These are phyloP conservation scores for Entomyzon cyanotis DNA, from an alignment of 2,113 vertebrate genomes.

Conservation along the genomic window DNA sequence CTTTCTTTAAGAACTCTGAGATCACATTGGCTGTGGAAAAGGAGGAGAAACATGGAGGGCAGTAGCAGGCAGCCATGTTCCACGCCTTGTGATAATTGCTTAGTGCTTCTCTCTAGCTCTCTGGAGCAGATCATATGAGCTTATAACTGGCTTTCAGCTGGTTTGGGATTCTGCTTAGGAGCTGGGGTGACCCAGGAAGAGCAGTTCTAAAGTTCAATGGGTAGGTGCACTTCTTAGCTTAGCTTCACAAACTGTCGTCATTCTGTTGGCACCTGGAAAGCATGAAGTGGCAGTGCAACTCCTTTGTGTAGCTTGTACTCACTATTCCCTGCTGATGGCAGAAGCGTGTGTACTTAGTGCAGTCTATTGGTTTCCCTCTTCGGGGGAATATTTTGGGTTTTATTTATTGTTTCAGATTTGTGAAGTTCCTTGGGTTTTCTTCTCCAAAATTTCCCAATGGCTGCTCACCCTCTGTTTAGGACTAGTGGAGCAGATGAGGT, in stretches of 20 bases:
- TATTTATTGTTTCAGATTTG: neutral
- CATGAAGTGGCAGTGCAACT: neutral
- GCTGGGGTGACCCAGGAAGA: neutral
- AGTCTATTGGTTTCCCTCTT: neutral
- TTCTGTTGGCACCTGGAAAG: neutral
- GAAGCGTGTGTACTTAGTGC: neutral
- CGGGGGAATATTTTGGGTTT: neutral
- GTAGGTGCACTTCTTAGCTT: neutral
- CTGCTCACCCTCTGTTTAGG: neutral
- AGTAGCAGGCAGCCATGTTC: neutral
- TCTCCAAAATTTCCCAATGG: neutral
- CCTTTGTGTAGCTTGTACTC: neutral
- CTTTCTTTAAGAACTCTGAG: neutral
- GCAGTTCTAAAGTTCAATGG: neutral
- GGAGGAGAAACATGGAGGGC: neutral
- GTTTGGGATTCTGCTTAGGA: neutral
- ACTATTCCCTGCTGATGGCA: neutral
- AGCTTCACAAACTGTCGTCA: neutral
- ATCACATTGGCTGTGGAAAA: neutral
- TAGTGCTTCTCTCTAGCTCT: neutral
- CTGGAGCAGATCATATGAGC: neutral
- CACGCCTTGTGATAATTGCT: neutral
- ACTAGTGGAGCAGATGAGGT: neutral
- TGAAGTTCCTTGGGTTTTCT: neutral
- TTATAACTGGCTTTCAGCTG: neutral